Evolutionary conservation across 1,140 invertebrate species (phyloP).

Genomic region (Trichonephila inaurata): DNA sequence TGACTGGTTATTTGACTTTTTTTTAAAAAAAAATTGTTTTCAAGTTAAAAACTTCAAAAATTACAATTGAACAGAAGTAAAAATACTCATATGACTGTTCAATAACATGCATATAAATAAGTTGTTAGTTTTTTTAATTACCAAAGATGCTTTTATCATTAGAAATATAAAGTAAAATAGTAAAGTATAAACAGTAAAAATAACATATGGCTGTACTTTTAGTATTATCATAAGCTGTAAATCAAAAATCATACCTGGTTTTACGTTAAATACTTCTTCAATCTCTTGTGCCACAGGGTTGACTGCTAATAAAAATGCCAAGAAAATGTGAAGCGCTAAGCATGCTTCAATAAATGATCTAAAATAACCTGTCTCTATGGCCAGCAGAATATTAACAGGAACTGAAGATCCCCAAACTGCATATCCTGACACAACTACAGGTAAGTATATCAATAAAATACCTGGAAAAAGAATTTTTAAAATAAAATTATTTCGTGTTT

Average conservation of each 20-base stretch:
- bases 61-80: too few relatives aligned
- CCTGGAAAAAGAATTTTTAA: constrained; percentile 80
- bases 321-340: constrained; percentile 84
- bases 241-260: constrained; percentile 83
- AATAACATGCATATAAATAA: not conserved
- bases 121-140: not conserved
- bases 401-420: constrained; percentile 84
- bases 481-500: not conserved
- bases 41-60: too few relatives aligned
- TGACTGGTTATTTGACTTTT: too few relatives aligned
- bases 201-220: too few relatives aligned
- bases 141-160: not conserved
- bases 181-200: too few relatives aligned
- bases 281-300: constrained; percentile 87
- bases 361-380: constrained; percentile 80
- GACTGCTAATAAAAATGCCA: constrained; percentile 85
- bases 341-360: constrained; percentile 83
- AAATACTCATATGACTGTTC: too few relatives aligned
- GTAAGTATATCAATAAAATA: constrained; percentile 84
- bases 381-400: constrained; percentile 83
- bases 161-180: not conserved
- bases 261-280: constrained; percentile 86
- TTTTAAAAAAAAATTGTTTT: too few relatives aligned
- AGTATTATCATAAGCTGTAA: too few relatives aligned
- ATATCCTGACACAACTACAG: constrained; percentile 84